Percentiles rank a stretch among this genome's conserved stretches.
Evolutionary conservation across 2,113 vertebrate species (phyloP).

Genomic region (Passer domesticus): DNA sequence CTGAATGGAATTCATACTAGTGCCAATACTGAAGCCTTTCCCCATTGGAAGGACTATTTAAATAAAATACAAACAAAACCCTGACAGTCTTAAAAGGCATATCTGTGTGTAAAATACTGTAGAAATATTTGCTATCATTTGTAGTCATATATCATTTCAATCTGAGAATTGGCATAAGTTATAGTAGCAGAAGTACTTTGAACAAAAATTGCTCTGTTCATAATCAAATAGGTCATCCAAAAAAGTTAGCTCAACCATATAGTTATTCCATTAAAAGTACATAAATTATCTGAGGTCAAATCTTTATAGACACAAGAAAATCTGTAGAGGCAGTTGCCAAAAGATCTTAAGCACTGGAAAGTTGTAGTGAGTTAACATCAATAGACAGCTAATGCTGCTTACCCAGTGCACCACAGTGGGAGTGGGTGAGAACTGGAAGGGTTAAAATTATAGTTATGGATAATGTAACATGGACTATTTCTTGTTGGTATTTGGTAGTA

Average conservation of each 20-base stretch:
- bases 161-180: background rate
- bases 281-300: background rate
- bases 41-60: background rate
- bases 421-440: background rate
- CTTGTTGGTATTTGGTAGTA: background rate
- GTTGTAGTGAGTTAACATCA: background rate
- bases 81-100: background rate
- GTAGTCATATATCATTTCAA: background rate
- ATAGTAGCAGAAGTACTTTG: background rate
- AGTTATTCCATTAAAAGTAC: background rate
- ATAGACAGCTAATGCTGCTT: background rate
- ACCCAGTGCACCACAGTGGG: background rate
- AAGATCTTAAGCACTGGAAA: background rate
- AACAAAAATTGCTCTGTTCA: background rate
- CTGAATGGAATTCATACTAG: background rate
- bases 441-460: background rate
- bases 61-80: background rate
- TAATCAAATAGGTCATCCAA: background rate
- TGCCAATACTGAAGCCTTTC: background rate
- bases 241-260: background rate
- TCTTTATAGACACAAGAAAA: background rate
- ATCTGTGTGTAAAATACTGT: background rate
- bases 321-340: background rate
- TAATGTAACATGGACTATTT: background rate
- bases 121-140: background rate